These are phyloP conservation scores for Ectropis crepuscularia DNA, from an alignment of 2,888 invertebrate species.

Conservation along the genomic window DNA sequence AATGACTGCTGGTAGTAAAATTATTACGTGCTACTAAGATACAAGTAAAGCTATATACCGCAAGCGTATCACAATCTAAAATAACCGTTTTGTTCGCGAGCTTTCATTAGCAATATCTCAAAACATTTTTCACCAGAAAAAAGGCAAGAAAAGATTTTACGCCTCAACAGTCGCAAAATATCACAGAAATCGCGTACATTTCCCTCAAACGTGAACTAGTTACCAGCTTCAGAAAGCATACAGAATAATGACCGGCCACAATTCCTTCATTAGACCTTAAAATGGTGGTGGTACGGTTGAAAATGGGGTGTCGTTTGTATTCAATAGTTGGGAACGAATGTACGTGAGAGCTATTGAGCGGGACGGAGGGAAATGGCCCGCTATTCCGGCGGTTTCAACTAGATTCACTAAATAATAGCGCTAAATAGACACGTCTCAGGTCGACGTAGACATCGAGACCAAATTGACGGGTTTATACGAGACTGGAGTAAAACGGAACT, in stretches of 20 bases:
- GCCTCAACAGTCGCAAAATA: conserved; percentile 37
- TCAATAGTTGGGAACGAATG: conserved; percentile 36
- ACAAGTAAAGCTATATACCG: no score
- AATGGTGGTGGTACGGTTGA: conserved; percentile 18
- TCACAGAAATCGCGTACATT: conserved; percentile 40
- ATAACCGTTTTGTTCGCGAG: background rate
- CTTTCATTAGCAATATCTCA: conserved; percentile 20
- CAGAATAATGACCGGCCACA: conserved; percentile 33
- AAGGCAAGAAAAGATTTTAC: conserved; percentile 40
- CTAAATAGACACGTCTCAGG: conserved; percentile 43
- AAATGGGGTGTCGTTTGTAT: conserved; percentile 21
- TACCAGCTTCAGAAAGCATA: conserved; percentile 32
- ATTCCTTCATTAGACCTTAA: conserved; percentile 21
- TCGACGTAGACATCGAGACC: conserved; percentile 28
- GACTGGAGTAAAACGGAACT: background rate
- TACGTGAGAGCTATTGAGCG: conserved; percentile 48
- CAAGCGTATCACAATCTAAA: background rate
- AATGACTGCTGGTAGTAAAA: no score
- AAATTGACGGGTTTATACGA: conserved; percentile 21
- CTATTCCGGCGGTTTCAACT: conserved; percentile 51
- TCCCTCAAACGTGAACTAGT: conserved; percentile 38
- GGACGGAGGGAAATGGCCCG: conserved; percentile 50
- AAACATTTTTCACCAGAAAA: conserved; percentile 28
- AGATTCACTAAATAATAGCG: conserved; percentile 45
- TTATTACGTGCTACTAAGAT: no score